These are phyloP conservation scores for Halichoeres trimaculatus DNA, from an alignment of 2,113 vertebrate genomes.

Conservation along the genomic window DNA sequence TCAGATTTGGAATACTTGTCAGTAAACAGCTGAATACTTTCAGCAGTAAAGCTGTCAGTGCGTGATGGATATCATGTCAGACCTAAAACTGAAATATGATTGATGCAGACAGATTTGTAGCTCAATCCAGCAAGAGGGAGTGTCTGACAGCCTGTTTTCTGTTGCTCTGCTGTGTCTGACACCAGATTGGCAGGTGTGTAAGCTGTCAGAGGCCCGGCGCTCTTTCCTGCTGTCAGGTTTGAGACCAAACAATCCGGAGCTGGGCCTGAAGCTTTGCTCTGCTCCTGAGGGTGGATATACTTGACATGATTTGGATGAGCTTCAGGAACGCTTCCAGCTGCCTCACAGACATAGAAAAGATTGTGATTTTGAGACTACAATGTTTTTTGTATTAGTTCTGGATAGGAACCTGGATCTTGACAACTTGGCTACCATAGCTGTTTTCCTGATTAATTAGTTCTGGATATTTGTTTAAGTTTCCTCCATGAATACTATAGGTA, in stretches of 20 bases:
- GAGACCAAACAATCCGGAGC: conserved; percentile 45
- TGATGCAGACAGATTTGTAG: conserved; percentile 22
- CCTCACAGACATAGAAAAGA: conserved; percentile 1
- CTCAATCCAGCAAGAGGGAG: conserved; percentile 5
- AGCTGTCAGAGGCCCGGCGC: conserved; percentile 33
- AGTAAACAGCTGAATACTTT: background rate
- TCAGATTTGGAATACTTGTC: background rate
- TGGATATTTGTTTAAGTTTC: conserved; percentile 21
- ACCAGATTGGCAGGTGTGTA: conserved; percentile 41
- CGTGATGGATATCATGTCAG: conserved; percentile 38
- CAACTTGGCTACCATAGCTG: background rate
- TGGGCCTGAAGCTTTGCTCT: background rate
- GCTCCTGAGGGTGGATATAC: conserved; percentile 27
- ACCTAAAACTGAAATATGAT: conserved; percentile 28
- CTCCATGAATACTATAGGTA: background rate
- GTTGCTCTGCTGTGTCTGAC: conserved; percentile 39
- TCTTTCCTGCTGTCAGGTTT: conserved; percentile 47
- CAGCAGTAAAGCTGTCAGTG: background rate
- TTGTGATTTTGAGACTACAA: background rate
- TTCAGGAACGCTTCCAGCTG: conserved; percentile 23
- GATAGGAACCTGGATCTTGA: background rate
- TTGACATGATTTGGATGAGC: conserved; percentile 1
- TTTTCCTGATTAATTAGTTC: conserved; percentile 21
- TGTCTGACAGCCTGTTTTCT: conserved; percentile 40
- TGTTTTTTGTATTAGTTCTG: conserved; percentile 2